These are phyloP conservation scores for Drosophila rellima DNA, from an alignment of 2,888 invertebrate species.

Conservation along the genomic window DNA sequence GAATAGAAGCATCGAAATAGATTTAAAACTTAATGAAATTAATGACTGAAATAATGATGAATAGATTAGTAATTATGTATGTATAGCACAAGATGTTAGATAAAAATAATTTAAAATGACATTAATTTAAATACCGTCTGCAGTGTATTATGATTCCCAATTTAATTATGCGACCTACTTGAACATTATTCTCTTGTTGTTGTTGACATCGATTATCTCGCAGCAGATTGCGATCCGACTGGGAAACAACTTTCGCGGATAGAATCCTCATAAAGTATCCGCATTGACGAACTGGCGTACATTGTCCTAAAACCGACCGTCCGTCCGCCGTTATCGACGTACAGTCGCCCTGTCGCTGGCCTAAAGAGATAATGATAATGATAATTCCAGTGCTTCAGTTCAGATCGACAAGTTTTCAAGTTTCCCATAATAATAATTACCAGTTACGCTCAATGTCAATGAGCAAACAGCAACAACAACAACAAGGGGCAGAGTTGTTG, in stretches of 20 bases:
- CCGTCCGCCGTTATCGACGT: conserved; percentile 27
- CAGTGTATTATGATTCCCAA: too few species aligned
- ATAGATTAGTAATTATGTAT: too few species aligned
- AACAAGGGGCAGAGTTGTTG: conserved; percentile 12
- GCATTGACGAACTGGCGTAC: conserved; percentile 55
- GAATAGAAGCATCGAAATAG: too few species aligned
- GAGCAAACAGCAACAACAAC: conserved; percentile 40
- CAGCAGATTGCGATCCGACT: conserved; percentile 49
- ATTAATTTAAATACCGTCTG: too few species aligned
- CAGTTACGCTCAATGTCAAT: conserved; percentile 55
- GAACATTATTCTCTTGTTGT: conserved; percentile 20
- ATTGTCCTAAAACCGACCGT: conserved; percentile 25
- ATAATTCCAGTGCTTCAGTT: conserved; percentile 16
- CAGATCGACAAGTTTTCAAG: conserved; percentile 45
- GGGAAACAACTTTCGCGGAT: conserved; percentile 4
- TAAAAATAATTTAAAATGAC: too few species aligned
- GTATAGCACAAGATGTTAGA: too few species aligned
- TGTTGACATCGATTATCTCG: conserved; percentile 60
- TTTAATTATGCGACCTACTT: conserved; percentile 36
- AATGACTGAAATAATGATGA: too few species aligned
- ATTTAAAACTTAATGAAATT: too few species aligned
- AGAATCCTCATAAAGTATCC: conserved; percentile 63
- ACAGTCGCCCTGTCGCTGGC: conserved; percentile 44
- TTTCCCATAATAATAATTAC: conserved; percentile 39
- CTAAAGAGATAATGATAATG: conserved; percentile 34